Percentiles rank a stretch among this genome's conserved stretches.
These are phyloP conservation scores for Ellobium chinense DNA, from an alignment of 2,888 invertebrate genomes.

Conservation along the genomic window DNA sequence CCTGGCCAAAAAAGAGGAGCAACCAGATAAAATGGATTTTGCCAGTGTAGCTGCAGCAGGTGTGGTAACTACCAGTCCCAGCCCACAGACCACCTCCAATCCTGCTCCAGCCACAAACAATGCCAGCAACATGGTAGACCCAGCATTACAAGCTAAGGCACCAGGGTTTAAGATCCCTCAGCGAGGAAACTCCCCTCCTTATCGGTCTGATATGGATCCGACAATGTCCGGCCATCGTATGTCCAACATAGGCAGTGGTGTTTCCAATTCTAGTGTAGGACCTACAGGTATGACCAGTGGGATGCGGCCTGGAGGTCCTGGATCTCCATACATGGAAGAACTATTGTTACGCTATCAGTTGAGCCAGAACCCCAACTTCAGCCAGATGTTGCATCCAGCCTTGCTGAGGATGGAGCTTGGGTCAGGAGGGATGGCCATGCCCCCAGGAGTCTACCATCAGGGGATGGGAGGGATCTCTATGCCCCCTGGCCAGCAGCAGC, in stretches of 20 bases:
- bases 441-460: slow-evolving; percentile 10
- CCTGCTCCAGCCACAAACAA: slow-evolving; percentile 22
- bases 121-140: slow-evolving; percentile 58
- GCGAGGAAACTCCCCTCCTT: slow-evolving; percentile 53
- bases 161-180: slow-evolving; percentile 77
- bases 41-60: slow-evolving; percentile 85
- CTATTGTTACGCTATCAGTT: slow-evolving; percentile 11
- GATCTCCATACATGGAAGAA: background rate
- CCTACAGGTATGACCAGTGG: background rate
- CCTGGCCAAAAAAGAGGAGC: slow-evolving; percentile 72
- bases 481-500: slow-evolving; percentile 54
- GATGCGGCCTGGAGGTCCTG: slow-evolving; percentile 7
- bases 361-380: background rate
- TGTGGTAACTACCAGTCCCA: slow-evolving; percentile 74
- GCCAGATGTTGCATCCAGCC: slow-evolving; percentile 1
- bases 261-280: background rate
- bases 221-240: slow-evolving; percentile 70
- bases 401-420: slow-evolving; percentile 25
- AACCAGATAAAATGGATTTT: slow-evolving; percentile 83
- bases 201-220: slow-evolving; percentile 48
- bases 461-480: slow-evolving; percentile 25
- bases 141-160: slow-evolving; percentile 78
- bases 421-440: background rate
- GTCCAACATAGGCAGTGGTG: slow-evolving; percentile 32
- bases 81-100: slow-evolving; percentile 25